Percentiles rank a stretch among this genome's conserved stretches.
Evolutionary conservation across 1,140 invertebrate species (phyloP).

Genomic region (Cotesia vestalis): DNA sequence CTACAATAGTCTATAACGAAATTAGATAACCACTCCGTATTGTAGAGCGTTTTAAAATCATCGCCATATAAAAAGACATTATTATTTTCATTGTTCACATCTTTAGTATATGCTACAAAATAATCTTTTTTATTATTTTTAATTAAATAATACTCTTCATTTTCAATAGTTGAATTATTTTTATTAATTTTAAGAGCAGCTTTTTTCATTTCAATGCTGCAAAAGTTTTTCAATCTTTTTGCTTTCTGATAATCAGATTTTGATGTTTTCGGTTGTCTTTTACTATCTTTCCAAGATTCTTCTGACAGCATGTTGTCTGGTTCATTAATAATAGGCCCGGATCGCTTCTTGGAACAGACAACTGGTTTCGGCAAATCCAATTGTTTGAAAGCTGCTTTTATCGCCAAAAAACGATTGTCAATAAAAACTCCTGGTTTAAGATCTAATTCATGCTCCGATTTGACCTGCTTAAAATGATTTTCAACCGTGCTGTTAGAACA

Average conservation of each 20-base stretch:
- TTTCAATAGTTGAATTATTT: neutral
- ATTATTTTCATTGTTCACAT: neutral
- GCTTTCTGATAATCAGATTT: conserved; percentile 21
- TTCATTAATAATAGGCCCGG: conserved; percentile 5
- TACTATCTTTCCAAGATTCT: neutral
- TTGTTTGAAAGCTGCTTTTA: conserved; percentile 12
- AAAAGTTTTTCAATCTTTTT: neutral
- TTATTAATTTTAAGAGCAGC: neutral
- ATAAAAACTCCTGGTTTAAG: conserved; percentile 26
- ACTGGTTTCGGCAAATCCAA: conserved; percentile 7
- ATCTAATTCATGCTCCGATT: conserved; percentile 12
- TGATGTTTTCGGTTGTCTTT: neutral
- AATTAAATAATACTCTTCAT: neutral
- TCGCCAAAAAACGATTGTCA: neutral
- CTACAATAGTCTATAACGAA: neutral
- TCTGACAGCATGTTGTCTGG: conserved; percentile 8
- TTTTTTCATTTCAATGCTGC: neutral
- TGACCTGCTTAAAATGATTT: conserved; percentile 25
- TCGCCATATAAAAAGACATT: neutral
- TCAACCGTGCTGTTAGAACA: conserved; percentile 18
- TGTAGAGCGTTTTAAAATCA: neutral
- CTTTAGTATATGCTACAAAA: neutral
- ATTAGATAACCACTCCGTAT: neutral
- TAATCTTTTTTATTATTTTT: neutral
- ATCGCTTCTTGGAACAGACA: neutral